These are phyloP conservation scores for Misgurnus mizolepis DNA, from an alignment of 2,113 vertebrate genomes.

Conservation along the genomic window DNA sequence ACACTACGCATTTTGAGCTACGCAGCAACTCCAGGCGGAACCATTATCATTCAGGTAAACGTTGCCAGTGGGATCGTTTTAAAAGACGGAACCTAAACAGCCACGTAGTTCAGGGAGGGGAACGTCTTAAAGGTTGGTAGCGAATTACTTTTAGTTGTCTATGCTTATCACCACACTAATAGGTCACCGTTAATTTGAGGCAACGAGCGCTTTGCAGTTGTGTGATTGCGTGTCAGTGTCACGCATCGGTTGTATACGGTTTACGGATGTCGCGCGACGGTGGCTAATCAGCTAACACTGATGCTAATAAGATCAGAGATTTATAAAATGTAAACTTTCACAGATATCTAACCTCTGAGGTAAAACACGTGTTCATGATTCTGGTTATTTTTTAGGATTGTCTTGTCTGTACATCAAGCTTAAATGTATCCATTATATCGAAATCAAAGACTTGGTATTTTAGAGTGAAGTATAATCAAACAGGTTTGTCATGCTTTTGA, in stretches of 20 bases:
- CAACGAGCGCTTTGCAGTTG: neutral
- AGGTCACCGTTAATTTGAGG: neutral
- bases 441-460: neutral
- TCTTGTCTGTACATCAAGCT: neutral
- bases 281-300: constrained; percentile 37
- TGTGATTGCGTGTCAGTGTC: neutral
- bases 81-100: constrained; percentile 49
- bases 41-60: neutral
- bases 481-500: neutral
- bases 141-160: neutral
- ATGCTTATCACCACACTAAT: neutral
- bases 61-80: constrained; percentile 12
- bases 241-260: neutral
- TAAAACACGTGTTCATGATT: neutral
- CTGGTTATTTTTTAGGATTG: neutral
- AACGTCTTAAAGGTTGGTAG: constrained; percentile 34
- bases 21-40: constrained; percentile 19
- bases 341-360: neutral
- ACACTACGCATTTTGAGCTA: neutral
- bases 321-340: neutral
- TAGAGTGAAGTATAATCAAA: neutral
- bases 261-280: neutral
- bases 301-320: constrained; percentile 37
- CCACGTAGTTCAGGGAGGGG: constrained; percentile 51
- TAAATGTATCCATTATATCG: neutral